phyloP scores from a whole-genome alignment of 1,140 invertebrate species.

The Papilio polyxenes region DNA sequence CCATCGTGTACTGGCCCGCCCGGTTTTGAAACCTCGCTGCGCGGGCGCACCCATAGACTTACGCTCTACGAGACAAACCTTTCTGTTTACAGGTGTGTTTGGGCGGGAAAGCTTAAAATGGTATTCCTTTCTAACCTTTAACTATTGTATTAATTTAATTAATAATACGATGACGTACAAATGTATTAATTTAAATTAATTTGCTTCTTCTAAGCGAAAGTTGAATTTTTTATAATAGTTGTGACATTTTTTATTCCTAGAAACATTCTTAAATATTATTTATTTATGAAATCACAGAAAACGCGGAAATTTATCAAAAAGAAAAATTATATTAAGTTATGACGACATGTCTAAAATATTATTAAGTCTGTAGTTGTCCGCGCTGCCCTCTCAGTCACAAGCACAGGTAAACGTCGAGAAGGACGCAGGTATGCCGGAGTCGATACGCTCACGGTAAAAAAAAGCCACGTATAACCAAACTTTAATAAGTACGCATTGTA shows the following conservation, averaged over 20 bases:
- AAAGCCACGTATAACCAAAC: conserved; percentile 68
- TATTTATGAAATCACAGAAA: too few species aligned
- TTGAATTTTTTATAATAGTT: not conserved
- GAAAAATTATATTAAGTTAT: not conserved
- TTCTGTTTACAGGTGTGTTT: conserved; percentile 41
- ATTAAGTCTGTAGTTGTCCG: conserved; percentile 49
- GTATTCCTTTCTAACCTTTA: conserved; percentile 23
- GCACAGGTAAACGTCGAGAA: conserved; percentile 70
- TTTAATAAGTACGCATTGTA: conserved; percentile 72
- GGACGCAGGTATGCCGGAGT: conserved; percentile 69
- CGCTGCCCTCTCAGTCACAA: conserved; percentile 62
- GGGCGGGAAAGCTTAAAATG: conserved; percentile 48
- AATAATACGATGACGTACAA: not conserved
- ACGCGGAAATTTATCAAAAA: not conserved
- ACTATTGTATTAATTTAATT: not conserved
- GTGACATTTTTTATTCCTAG: not conserved
- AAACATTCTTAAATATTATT: not conserved
- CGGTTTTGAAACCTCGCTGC: conserved; percentile 61
- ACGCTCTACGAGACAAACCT: conserved; percentile 45
- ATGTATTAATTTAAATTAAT: not conserved
- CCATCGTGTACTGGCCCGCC: conserved; percentile 73
- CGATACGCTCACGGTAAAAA: conserved; percentile 56
- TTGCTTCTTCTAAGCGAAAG: not conserved
- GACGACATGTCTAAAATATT: conserved; percentile 44
- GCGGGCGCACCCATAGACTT: conserved; percentile 63